Base-by-base conservation (phyloP, 64 coral and sea anemone genomes). In the Montipora capricornis region DNA sequence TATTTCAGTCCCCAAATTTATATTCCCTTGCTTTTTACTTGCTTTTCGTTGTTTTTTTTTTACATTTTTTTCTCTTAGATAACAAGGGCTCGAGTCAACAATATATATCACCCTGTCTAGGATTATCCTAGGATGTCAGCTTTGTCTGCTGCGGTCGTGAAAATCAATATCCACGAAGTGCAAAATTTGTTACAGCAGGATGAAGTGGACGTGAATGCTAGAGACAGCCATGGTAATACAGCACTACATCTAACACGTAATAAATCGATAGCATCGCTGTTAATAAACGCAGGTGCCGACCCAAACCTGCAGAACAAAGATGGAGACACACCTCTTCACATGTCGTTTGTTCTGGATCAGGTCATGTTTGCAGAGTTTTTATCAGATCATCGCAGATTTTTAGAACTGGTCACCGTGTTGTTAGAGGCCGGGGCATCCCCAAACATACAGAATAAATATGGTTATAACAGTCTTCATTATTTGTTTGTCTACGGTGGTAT, bases 381-480 rank as follows among this genome's bases (percentile, higher is more conserved):
- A 20, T 6, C 26, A 45, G 46, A 70, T 19, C 78, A 37, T 13
- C 9, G 74, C 15, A 9, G 48, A 7, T 71, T 24, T 22, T 71
- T 71, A 55, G 44, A 90, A 37, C 29, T 90, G 5, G 7, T 91
- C 9, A 11, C 67, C 3, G 6, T 83, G 66, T 73, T 91, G 29
- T 73, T 91, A 47, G 89, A 80, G 44, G 79, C 89, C 45, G 89
- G 89, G 19, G 79, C 79, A 60, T 82, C 67, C 7, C 66, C 79
- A 8, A 91, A 91, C 45, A 44, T 91, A 52, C 89, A 82, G 14
- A 91, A 91, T 20, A 80, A 91, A 8, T 22, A 53, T 61, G 89
- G 79, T 8, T 83, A 91, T 8, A 83, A 73, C 52, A 17, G 7
- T 47, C 73, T 91, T 11, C 89, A 91, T 48, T 74, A 48, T 47